Evolutionary conservation across 2,888 invertebrate genomes (phyloP).

Genomic region (Gymnosoma rotundatum): DNA sequence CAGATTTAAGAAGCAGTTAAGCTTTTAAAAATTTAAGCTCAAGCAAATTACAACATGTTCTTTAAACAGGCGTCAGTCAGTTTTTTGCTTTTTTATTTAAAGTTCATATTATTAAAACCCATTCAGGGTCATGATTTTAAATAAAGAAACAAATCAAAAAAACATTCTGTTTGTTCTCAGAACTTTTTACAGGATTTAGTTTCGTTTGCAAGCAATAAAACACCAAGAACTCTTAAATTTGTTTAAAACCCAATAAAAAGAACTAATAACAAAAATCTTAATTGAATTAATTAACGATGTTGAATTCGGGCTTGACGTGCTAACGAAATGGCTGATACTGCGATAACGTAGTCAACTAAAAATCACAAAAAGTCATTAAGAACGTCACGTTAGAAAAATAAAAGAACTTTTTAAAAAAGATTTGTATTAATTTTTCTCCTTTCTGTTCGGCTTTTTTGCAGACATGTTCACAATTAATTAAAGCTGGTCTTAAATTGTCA

Average conservation of each 20-base stretch:
- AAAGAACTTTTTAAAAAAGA: not conserved
- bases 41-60: conserved; percentile 64
- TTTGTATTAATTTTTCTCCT: not conserved
- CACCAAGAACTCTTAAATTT: not conserved
- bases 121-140: conserved; percentile 57
- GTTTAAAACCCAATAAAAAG: too few species aligned
- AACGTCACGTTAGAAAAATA: too few species aligned
- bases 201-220: not conserved
- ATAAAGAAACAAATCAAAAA: conserved; percentile 22
- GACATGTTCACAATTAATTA: conserved; percentile 95
- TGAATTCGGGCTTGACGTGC: too few species aligned
- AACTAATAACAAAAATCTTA: not conserved
- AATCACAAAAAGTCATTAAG: too few species aligned
- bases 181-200: conserved; percentile 29
- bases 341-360: too few species aligned
- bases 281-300: too few species aligned
- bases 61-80: conserved; percentile 57
- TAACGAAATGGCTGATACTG: not conserved
- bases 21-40: conserved; percentile 60
- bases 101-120: conserved; percentile 37
- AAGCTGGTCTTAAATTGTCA: conserved; percentile 94
- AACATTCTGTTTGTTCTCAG: not conserved
- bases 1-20: conserved; percentile 70
- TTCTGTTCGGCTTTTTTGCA: conserved; percentile 80
- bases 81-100: conserved; percentile 33